These are phyloP conservation scores for Alca torda DNA, from an alignment of 2,797 vertebrate genomes.

Conservation along the genomic window DNA sequence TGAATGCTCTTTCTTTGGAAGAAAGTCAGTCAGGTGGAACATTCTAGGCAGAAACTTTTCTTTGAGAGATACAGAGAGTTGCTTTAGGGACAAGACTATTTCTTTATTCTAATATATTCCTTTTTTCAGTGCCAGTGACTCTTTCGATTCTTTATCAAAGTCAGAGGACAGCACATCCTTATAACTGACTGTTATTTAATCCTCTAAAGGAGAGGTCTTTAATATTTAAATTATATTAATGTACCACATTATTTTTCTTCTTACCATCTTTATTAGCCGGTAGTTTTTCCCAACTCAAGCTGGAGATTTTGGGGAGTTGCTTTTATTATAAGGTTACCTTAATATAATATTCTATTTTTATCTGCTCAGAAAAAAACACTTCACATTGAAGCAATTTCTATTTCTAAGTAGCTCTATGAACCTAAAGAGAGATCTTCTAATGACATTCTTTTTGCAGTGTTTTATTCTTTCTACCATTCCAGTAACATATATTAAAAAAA, in stretches of 20 bases:
- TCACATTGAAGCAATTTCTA: not conserved
- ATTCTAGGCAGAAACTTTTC: conserved; percentile 15
- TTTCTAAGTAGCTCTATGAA: not conserved
- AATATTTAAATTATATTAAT: conserved; percentile 51
- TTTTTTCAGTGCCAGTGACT: not conserved
- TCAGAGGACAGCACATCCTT: conserved; percentile 4
- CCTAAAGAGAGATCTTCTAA: not conserved
- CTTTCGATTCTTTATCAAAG: conserved; percentile 10
- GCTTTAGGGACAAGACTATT: conserved; percentile 29
- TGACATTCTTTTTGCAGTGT: not conserved
- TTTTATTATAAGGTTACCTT: not conserved
- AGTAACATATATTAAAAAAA: not conserved
- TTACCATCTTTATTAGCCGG: not conserved
- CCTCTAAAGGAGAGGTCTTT: not conserved
- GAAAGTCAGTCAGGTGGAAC: not conserved
- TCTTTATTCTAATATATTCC: conserved; percentile 33
- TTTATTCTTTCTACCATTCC: not conserved
- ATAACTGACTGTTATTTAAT: conserved; percentile 43
- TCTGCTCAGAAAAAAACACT: not conserved
- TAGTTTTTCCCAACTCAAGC: not conserved
- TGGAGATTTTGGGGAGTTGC: not conserved
- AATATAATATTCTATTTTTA: not conserved
- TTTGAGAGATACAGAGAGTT: not conserved
- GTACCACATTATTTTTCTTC: not conserved
- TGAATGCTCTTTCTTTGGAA: not conserved